These are phyloP conservation scores for Drosophila leonis DNA, from an alignment of 2,888 invertebrate species.

Conservation along the genomic window DNA sequence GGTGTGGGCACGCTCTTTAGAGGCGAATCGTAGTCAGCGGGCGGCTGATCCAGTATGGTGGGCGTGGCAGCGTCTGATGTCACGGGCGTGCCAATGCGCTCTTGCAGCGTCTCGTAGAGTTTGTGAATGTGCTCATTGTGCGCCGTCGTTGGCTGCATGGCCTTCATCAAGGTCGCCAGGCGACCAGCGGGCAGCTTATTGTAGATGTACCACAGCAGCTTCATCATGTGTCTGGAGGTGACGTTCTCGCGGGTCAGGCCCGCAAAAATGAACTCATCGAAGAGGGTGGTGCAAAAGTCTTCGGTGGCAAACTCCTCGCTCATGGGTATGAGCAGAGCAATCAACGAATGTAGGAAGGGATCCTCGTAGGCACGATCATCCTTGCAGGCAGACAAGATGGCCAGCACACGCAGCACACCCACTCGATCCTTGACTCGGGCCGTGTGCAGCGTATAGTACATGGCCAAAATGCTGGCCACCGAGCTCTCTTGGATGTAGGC, in stretches of 20 bases:
- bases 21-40: slow-evolving; percentile 92
- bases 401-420: slow-evolving; percentile 93
- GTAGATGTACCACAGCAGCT: slow-evolving; percentile 94
- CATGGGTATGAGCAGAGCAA: slow-evolving; percentile 93
- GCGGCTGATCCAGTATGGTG: slow-evolving; percentile 88
- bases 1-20: slow-evolving; percentile 95
- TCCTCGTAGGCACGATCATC: slow-evolving; percentile 97
- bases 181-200: slow-evolving; percentile 92
- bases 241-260: slow-evolving; percentile 96
- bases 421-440: slow-evolving; percentile 93
- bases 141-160: slow-evolving; percentile 87
- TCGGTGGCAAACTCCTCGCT: slow-evolving; percentile 96
- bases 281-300: slow-evolving; percentile 97
- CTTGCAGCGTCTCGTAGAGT: slow-evolving; percentile 91
- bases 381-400: slow-evolving; percentile 95
- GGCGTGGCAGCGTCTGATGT: slow-evolving; percentile 87
- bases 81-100: slow-evolving; percentile 90
- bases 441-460: slow-evolving; percentile 97
- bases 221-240: slow-evolving; percentile 92
- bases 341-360: slow-evolving; percentile 95
- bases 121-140: slow-evolving; percentile 94
- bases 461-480: slow-evolving; percentile 95
- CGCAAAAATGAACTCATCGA: slow-evolving; percentile 98
- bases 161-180: slow-evolving; percentile 86
- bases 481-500: slow-evolving; percentile 96